A percentile compares a stretch with the other conserved stretches of the same genome.
Evolutionary conservation across 2,113 vertebrate species (phyloP).

Genomic region (Hyla sarda): DNA sequence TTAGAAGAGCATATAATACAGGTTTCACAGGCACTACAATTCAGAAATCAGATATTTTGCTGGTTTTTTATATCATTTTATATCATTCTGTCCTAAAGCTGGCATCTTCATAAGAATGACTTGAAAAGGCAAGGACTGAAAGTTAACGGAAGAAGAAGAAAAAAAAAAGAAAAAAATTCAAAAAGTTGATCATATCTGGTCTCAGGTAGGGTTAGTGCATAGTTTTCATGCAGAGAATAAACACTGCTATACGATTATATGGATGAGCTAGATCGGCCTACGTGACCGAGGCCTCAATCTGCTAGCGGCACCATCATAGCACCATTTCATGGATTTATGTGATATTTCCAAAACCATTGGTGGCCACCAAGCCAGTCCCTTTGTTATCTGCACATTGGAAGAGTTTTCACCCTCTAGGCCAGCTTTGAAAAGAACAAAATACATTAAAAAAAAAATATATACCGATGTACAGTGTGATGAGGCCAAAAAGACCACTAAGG

Average conservation of each 20-base stretch:
- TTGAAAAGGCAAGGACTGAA: conserved; percentile 89
- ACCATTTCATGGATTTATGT: conserved; percentile 89
- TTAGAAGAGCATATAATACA: conserved; percentile 98
- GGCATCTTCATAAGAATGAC: conserved; percentile 85
- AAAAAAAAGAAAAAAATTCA: conserved; percentile 64
- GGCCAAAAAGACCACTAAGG: background rate
- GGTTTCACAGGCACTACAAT: conserved; percentile 99
- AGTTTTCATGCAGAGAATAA: conserved; percentile 96
- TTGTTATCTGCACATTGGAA: conserved; percentile 79
- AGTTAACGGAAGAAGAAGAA: background rate
- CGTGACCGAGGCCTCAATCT: conserved; percentile 85
- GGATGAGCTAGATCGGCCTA: conserved; percentile 89
- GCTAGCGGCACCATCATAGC: conserved; percentile 89
- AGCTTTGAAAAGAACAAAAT: background rate
- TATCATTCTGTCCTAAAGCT: conserved; percentile 91
- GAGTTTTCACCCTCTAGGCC: background rate
- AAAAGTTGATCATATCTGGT: conserved; percentile 81
- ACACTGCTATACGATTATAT: conserved; percentile 92
- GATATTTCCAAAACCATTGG: conserved; percentile 68
- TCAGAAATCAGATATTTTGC: conserved; percentile 97
- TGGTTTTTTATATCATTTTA: conserved; percentile 88
- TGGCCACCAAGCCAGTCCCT: conserved; percentile 87
- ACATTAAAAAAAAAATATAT: background rate
- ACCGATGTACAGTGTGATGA: background rate
- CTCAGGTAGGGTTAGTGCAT: conserved; percentile 91